Conservation (phyloP, 2,888 invertebrate species). For the Chaetogeoica ovagalla region DNA sequence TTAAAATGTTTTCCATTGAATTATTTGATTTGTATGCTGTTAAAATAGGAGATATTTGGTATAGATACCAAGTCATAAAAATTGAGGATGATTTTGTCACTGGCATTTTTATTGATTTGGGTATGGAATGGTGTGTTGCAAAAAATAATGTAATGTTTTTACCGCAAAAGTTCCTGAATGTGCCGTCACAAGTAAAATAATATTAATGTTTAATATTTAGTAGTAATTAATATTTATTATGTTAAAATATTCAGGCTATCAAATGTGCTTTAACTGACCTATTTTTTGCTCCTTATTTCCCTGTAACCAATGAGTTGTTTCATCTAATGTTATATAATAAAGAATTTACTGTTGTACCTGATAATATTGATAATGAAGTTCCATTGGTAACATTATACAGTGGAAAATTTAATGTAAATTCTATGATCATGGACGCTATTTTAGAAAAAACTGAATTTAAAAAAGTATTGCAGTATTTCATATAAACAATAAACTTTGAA, state of each 20-base stretch:
- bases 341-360: slow-evolving; percentile 43
- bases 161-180: slow-evolving; percentile 26
- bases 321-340: slow-evolving; percentile 16
- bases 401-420: slow-evolving; percentile 43
- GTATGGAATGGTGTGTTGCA: slow-evolving; percentile 15
- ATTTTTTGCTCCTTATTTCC: slow-evolving; percentile 37
- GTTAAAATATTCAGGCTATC: slow-evolving; percentile 26
- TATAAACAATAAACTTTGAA: neutral
- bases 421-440: slow-evolving; percentile 2
- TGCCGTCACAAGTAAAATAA: slow-evolving; percentile 32
- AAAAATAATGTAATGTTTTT: slow-evolving; percentile 32
- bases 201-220: neutral
- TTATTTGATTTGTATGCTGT: slow-evolving; percentile 31
- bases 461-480: slow-evolving; percentile 10
- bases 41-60: slow-evolving; percentile 16
- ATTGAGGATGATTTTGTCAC: slow-evolving; percentile 27
- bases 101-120: slow-evolving; percentile 47
- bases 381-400: slow-evolving; percentile 27
- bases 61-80: slow-evolving; percentile 38
- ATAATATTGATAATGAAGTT: slow-evolving; percentile 39
- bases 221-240: neutral
- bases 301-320: slow-evolving; percentile 3
- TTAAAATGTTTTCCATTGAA: slow-evolving; percentile 36
- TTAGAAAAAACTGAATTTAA: slow-evolving; percentile 10
- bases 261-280: slow-evolving; percentile 30